Evolutionary conservation across 1,140 invertebrate genomes (phyloP), one percentile per base, ranked within the genome.

Genomic region (honey bee (Apis mellifera)): DNA sequence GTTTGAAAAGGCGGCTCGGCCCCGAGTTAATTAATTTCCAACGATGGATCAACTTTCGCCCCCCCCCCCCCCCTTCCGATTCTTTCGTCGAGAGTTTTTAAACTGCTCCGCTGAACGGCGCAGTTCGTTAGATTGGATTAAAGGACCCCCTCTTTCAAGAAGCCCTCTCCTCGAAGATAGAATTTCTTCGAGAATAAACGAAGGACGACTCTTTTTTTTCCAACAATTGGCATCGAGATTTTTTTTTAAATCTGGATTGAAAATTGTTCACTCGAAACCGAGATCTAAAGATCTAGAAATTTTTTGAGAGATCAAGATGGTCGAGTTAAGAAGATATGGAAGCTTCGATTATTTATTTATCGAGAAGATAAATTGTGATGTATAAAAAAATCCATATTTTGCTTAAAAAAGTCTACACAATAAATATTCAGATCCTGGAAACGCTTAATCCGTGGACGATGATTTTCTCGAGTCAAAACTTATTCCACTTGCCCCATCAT

Each of bases 1-100:
- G 32, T 50, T 42, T 23, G 74, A 3, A 5, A 9, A 32, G 65
- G 19, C 9, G 9, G 11, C 23, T 19, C 2, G 57, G 26, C 3
- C 26, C 42, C 42, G 13, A 42, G 55, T 73, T 79, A 79, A 79
- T 79, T 79, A 79, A 79, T 79, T 62, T 26, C 52, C 15, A 5
- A 32, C 19, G 12, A 7, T 19, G 32, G 32, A 32, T 42, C 19
- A 42, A 9, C 19, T 26, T 64, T 64, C 23, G 23, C 15, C 23
- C 26, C 21, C n/a, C n/a, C n/a, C n/a, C n/a, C n/a, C n/a, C n/a
- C n/a, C n/a, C n/a, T n/a, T n/a, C n/a, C 21, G 26, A 65, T 42
- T 65, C 66, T 48, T 69, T 48, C 19, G 12, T 9, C 17, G 7
- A 9, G 13, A 48, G 66, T n/a, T 48, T 23, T 9, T 9, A 2